These are phyloP conservation scores for Chelon auratus DNA, from an alignment of 2,797 vertebrate species.

Conservation along the genomic window DNA sequence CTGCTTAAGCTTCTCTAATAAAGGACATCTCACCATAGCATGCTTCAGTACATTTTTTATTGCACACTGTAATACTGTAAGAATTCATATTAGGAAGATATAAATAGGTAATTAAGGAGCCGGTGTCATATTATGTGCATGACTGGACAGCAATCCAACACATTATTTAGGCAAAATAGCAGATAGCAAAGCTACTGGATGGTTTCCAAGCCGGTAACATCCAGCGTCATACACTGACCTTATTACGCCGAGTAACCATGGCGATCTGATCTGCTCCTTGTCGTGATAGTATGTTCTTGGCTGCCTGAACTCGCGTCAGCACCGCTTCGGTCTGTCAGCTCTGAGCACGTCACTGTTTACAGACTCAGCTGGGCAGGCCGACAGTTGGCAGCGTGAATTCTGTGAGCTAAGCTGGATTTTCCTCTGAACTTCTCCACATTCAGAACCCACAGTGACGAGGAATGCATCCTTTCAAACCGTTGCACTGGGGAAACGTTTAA, in stretches of 20 bases:
- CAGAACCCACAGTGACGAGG: not conserved
- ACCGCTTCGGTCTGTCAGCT: conserved; percentile 54
- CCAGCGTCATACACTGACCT: conserved; percentile 67
- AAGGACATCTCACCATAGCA: conserved; percentile 1
- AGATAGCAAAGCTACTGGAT: conserved; percentile 44
- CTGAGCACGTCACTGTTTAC: conserved; percentile 45
- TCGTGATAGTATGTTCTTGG: conserved; percentile 57
- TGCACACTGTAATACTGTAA: conserved; percentile 2
- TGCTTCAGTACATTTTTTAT: conserved; percentile 9
- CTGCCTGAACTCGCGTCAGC: conserved; percentile 62
- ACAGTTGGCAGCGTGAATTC: conserved; percentile 43
- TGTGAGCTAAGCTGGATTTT: conserved; percentile 15
- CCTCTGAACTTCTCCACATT: not conserved
- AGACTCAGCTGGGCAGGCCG: conserved; percentile 59
- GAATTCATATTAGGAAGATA: conserved; percentile 19
- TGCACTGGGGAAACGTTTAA: conserved; percentile 12
- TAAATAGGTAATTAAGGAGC: conserved; percentile 22
- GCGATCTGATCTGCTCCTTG: conserved; percentile 68
- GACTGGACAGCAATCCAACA: conserved; percentile 1
- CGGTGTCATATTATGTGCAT: conserved; percentile 11
- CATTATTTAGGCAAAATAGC: conserved; percentile 8
- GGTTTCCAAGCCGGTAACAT: conserved; percentile 41
- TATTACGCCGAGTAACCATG: conserved; percentile 78
- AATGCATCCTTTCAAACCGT: not conserved
- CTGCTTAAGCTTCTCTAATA: not conserved